Evolutionary conservation across 1,140 invertebrate species (phyloP), one percentile per base, ranked within the genome.

Genomic region (Aphaenogaster ashmeadi): DNA sequence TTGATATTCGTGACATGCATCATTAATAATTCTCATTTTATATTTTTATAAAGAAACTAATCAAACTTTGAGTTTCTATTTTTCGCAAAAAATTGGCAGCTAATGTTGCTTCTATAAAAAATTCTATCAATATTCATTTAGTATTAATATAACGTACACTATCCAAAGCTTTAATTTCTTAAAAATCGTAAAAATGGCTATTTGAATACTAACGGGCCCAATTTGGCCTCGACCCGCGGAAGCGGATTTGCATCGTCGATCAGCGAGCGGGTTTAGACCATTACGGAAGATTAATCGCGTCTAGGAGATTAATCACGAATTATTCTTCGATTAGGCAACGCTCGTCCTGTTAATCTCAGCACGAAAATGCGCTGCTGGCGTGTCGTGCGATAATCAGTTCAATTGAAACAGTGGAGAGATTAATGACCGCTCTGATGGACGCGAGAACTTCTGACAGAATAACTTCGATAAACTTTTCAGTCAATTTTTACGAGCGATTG

Each of bases 261-360:
- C 38, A 71, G 77, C 60, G 60, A 36, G n/a, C 77, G 78, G 15
- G 78, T 71, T 27, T 81, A 80, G 27, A 72, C 67, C 80, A 60
- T 84, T 74, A 74, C 41, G 36, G 54, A 84, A 84, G 80, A 84
- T 84, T 84, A 84, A 84, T 84, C 41, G 54, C 41, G 69, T 78
- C 83, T 79, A 64, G 83, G 58, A 64, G n/a, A 85, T 85, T 85
- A 85, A 85, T 85, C 83, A 85, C 44, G 58, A 79, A 86, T 86
- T 86, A 86, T 86, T 64, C 83, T 79, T 86, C 83, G 83, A 86
- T 86, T 80, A 86, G 74, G 58, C 50, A 80, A 86, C 75, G 74
- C 74, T 79, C 83, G 71, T 86, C 38, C 60, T 64, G 62, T 86
- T 86, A 86, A 86, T 86, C 60, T 54, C 21, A 18, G 60, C 58